phyloP scores from a whole-genome alignment of 2,888 invertebrate genomes.

The Stramonita haemastoma region DNA sequence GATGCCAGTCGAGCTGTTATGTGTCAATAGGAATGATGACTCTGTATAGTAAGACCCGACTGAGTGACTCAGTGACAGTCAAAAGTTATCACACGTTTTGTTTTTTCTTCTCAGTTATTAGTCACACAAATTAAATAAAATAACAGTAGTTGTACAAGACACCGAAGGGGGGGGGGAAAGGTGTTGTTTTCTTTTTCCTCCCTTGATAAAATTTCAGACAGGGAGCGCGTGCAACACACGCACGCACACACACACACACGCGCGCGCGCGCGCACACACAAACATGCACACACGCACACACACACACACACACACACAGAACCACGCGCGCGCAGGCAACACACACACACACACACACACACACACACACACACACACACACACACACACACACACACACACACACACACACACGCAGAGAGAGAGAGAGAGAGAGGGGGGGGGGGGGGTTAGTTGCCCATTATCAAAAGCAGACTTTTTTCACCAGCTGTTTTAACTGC shows the following conservation, averaged over 20 bases:
- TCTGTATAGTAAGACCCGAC: too few relatives aligned
- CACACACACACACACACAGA: neutral
- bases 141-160: neutral
- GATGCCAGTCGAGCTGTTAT: too few relatives aligned
- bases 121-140: neutral
- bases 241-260: neutral
- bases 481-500: too few relatives aligned
- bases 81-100: too few relatives aligned
- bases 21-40: too few relatives aligned
- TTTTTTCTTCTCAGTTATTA: neutral
- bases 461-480: too few relatives aligned
- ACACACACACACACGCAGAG: neutral
- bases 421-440: too few relatives aligned
- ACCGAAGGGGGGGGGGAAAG: neutral
- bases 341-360: neutral
- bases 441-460: too few relatives aligned
- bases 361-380: neutral
- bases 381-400: neutral
- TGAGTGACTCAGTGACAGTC: too few relatives aligned
- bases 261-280: neutral
- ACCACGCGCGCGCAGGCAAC: neutral
- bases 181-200: neutral
- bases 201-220: neutral
- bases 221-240: neutral
- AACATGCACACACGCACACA: neutral